A percentile compares a stretch with the other conserved stretches of the same genome.
Conservation (phyloP, 2,113 vertebrate genomes). For the Thunnus maccoyii region DNA sequence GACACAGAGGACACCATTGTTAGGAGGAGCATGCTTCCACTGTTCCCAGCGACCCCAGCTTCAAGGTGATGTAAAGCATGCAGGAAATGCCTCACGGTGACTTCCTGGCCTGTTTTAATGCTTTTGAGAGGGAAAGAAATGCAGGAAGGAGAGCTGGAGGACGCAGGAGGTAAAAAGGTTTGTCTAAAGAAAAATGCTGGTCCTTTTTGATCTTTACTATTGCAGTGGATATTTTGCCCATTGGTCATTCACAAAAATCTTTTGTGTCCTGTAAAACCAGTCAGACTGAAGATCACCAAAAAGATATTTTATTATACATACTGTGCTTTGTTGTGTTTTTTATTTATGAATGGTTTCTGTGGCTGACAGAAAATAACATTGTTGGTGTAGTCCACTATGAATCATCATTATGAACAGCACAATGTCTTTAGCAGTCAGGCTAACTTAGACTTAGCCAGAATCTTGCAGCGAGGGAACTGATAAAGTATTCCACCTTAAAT, state of each 20-base stretch:
- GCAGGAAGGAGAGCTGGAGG: conserved; percentile 41
- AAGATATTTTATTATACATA: no score
- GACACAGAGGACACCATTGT: conserved; percentile 19
- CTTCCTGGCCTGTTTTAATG: conserved; percentile 67
- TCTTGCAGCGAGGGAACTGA: no score
- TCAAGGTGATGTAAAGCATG: conserved; percentile 53
- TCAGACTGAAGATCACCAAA: neutral
- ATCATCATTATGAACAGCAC: no score
- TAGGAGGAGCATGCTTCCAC: conserved; percentile 42
- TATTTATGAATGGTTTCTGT: no score
- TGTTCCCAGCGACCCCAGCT: conserved; percentile 59
- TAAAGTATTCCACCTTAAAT: no score
- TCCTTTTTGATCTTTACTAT: neutral
- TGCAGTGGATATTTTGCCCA: neutral
- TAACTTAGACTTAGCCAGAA: no score
- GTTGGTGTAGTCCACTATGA: no score
- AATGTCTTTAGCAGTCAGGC: no score
- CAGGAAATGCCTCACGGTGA: conserved; percentile 77
- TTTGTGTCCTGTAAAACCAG: neutral
- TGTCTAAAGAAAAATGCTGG: neutral
- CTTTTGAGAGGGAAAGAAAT: conserved; percentile 55
- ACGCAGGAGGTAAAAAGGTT: conserved; percentile 6
- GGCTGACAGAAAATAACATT: no score
- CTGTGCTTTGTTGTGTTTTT: no score
- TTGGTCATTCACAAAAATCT: no score